phyloP scores from a whole-genome alignment of 1,140 invertebrate genomes.

The Neuroterus valhalla region DNA sequence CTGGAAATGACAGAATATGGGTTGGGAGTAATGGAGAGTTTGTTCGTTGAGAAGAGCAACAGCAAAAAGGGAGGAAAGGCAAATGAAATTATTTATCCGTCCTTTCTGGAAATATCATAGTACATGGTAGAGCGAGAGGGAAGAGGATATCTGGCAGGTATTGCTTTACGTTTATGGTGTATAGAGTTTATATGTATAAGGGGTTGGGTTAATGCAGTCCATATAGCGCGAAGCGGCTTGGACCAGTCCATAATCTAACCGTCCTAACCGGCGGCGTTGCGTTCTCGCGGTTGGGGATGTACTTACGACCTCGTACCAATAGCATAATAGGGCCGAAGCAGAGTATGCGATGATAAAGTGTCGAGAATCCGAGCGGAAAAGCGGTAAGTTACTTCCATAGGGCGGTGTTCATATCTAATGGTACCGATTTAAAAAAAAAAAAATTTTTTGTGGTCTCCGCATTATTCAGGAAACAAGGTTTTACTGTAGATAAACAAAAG shows the following conservation, averaged over 20 bases:
- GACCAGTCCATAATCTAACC: conserved; percentile 42
- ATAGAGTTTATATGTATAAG: conserved; percentile 39
- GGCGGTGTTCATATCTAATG: conserved; percentile 11
- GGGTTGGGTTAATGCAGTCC: conserved; percentile 45
- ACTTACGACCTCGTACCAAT: conserved; percentile 40
- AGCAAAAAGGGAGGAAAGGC: conserved; percentile 36
- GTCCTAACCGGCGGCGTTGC: conserved; percentile 32
- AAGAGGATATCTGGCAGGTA: conserved; percentile 39
- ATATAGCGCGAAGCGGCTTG: conserved; percentile 32
- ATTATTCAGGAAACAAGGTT: too few species aligned
- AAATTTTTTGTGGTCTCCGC: too few species aligned
- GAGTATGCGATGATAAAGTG: conserved; percentile 40
- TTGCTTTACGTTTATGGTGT: conserved; percentile 35
- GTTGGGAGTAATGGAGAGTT: conserved; percentile 6
- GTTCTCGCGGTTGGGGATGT: conserved; percentile 32
- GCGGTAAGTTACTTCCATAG: not conserved
- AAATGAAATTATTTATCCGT: conserved; percentile 53
- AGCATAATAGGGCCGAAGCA: conserved; percentile 40
- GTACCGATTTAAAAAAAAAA: not conserved
- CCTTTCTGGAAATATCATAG: conserved; percentile 49
- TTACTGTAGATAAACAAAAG: too few species aligned
- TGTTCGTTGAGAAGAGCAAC: not conserved
- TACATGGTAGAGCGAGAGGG: conserved; percentile 39
- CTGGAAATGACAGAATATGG: conserved; percentile 3
- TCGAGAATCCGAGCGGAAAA: conserved; percentile 42